These are phyloP conservation scores for Acanthopleura granulata DNA, from an alignment of 2,888 invertebrate genomes.

Conservation along the genomic window DNA sequence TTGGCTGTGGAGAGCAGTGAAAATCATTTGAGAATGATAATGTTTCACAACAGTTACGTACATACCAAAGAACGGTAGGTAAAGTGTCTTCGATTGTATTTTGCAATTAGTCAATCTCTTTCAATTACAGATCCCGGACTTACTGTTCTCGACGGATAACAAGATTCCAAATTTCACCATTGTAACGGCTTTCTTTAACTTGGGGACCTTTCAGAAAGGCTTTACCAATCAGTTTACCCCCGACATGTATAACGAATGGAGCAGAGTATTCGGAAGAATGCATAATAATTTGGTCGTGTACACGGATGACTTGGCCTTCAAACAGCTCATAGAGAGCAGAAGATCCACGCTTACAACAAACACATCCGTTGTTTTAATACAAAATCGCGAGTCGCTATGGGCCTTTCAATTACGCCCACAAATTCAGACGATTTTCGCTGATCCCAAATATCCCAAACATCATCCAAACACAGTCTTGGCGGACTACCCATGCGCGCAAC, in stretches of 20 bases:
- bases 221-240: neutral
- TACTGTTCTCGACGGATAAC: neutral
- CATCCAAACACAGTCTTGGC: slow-evolving; percentile 27
- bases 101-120: too few relatives aligned
- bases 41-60: too few relatives aligned
- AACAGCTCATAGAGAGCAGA: neutral
- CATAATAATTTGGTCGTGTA: neutral
- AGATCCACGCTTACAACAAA: neutral
- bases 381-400: slow-evolving; percentile 22
- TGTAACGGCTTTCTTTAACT: slow-evolving; percentile 10
- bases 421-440: slow-evolving; percentile 16
- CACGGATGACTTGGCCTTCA: neutral
- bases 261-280: neutral
- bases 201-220: slow-evolving; percentile 22
- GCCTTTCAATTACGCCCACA: slow-evolving; percentile 20
- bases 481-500: slow-evolving; percentile 24
- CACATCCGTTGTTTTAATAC: neutral
- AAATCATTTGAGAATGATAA: too few relatives aligned
- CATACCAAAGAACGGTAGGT: too few relatives aligned
- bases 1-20: too few relatives aligned
- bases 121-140: too few relatives aligned
- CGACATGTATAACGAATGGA: neutral
- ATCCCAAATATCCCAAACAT: slow-evolving; percentile 24
- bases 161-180: slow-evolving; percentile 7
- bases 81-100: too few relatives aligned